A percentile compares a stretch with the other conserved stretches of the same genome.
phyloP scores from a whole-genome alignment of 2,113 vertebrate species.

The Hucho hucho region DNA sequence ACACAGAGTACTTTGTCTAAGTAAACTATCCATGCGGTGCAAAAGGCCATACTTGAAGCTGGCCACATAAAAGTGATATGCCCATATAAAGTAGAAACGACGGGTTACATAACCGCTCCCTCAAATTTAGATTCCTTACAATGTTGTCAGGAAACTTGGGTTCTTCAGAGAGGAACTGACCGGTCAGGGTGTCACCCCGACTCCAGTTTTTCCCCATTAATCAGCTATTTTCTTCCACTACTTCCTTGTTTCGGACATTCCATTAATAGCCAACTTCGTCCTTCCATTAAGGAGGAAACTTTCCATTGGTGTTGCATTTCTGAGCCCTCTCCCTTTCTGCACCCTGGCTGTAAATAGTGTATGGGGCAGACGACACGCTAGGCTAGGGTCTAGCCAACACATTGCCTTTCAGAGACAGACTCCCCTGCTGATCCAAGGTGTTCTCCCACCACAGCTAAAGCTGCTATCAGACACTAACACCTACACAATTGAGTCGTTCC shows the following conservation, averaged over 20 bases:
- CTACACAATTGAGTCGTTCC: not conserved
- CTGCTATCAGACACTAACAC: not conserved
- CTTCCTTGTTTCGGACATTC: not conserved
- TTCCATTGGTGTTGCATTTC: constrained; percentile 21
- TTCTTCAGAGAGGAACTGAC: not conserved
- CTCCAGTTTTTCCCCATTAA: not conserved
- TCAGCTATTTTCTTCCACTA: not conserved
- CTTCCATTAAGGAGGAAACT: constrained; percentile 14
- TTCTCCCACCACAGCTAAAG: not conserved
- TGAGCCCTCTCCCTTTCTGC: constrained; percentile 5
- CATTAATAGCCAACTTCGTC: not conserved
- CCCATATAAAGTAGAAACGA: constrained; percentile 38
- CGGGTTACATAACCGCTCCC: constrained; percentile 17
- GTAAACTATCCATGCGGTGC: constrained; percentile 16
- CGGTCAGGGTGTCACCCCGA: not conserved
- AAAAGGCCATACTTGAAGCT: constrained; percentile 37
- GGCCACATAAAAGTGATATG: constrained; percentile 32
- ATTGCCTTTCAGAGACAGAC: constrained; percentile 3
- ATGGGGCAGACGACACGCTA: not conserved
- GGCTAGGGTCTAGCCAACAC: not conserved
- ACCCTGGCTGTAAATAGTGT: constrained; percentile 1
- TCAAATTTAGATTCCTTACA: constrained; percentile 15
- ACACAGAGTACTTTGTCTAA: constrained; percentile 4
- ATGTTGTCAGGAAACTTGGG: constrained; percentile 27
- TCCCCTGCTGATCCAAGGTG: not conserved